Conservation (phyloP, 2,797 vertebrate species). For the Pseudotriccus pelzelni region DNA sequence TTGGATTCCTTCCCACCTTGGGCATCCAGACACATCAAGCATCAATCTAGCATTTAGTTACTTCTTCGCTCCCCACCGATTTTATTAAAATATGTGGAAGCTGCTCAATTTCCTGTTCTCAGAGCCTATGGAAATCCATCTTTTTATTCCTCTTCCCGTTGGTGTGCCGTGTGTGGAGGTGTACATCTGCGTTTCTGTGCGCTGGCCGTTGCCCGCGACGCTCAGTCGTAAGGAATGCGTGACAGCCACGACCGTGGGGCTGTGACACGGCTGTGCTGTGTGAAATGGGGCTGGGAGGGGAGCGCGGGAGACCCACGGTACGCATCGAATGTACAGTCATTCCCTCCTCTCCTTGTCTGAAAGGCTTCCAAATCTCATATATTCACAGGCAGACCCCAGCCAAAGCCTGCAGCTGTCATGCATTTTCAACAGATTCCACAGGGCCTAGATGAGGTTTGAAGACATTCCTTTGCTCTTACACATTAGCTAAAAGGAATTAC, state of each 20-base stretch:
- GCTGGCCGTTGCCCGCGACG: background rate
- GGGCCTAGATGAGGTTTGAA: conserved; percentile 88
- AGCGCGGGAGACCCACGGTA: background rate
- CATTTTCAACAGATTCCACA: conserved; percentile 98
- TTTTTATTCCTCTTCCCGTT: background rate
- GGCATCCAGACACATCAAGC: background rate
- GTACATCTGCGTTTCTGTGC: background rate
- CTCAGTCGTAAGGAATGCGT: background rate
- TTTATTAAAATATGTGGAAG: background rate
- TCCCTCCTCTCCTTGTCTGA: conserved; percentile 77
- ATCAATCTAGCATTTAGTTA: background rate
- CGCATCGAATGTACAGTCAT: conserved; percentile 75
- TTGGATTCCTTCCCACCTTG: background rate
- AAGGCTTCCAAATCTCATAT: conserved; percentile 84
- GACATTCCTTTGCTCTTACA: conserved; percentile 95
- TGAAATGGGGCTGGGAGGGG: conserved; percentile 47
- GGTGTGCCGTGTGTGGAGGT: background rate
- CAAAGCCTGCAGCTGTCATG: conserved; percentile 95
- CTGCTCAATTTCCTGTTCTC: conserved; percentile 44
- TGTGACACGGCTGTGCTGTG: conserved; percentile 32
- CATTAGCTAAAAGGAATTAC: conserved; percentile 94
- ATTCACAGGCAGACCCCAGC: conserved; percentile 83
- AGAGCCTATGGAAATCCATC: background rate
- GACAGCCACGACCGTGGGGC: conserved; percentile 15
- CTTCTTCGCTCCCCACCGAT: background rate